Evolutionary conservation across 2,797 vertebrate genomes (phyloP).

Genomic region (Leptodactylus fallax): DNA sequence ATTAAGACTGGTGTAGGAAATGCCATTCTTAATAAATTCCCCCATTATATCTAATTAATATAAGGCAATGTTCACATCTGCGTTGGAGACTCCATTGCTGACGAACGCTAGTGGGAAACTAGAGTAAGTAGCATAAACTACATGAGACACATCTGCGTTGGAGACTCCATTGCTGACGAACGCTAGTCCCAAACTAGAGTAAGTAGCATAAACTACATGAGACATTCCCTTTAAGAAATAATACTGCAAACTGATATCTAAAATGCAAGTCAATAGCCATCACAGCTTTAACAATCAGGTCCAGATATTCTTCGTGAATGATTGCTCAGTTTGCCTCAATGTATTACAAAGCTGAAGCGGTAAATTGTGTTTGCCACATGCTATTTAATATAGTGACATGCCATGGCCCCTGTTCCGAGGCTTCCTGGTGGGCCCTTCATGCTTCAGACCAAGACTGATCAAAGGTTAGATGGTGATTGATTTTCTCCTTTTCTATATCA

Average conservation of each 20-base stretch:
- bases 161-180: too few relatives aligned
- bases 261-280: neutral
- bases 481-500: constrained; percentile 9
- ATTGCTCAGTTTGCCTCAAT: neutral
- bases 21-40: too few relatives aligned
- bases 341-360: neutral
- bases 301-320: neutral
- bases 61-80: too few relatives aligned
- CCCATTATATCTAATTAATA: too few relatives aligned
- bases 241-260: neutral
- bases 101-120: too few relatives aligned
- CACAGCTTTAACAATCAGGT: neutral
- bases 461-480: neutral
- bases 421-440: constrained; percentile 31
- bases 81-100: too few relatives aligned
- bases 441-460: constrained; percentile 13
- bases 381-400: neutral
- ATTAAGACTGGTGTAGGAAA: too few relatives aligned
- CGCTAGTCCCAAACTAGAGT: too few relatives aligned
- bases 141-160: too few relatives aligned
- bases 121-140: too few relatives aligned
- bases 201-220: neutral
- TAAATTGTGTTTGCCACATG: constrained; percentile 13
- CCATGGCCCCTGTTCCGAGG: neutral
- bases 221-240: neutral